A percentile compares a stretch with the other conserved stretches of the same genome.
Conservation (phyloP, 2,113 vertebrate species). For the Triplophysa tibetana region DNA sequence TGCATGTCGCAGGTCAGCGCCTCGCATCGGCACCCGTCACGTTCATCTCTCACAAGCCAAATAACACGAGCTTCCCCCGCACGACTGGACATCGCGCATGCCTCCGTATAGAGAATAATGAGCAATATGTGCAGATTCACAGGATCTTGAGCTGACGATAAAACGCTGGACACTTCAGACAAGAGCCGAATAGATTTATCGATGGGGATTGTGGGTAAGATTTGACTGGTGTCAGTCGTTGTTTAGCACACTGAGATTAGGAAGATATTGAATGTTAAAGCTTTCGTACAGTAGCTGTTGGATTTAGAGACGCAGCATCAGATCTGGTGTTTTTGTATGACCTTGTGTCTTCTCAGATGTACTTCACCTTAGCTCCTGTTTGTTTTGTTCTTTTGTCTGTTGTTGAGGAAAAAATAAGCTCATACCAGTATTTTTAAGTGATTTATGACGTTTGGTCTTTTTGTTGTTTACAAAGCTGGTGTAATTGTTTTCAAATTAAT, state of each 20-base stretch:
- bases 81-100: constrained; percentile 34
- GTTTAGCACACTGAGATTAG: not conserved
- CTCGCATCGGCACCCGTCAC: not conserved
- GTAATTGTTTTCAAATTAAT: constrained; percentile 56
- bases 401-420: constrained; percentile 15
- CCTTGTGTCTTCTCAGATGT: constrained; percentile 16
- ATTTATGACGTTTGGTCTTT: constrained; percentile 38
- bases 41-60: not conserved
- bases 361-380: not conserved
- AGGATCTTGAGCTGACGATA: not conserved
- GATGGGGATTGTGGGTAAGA: not conserved
- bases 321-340: constrained; percentile 15
- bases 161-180: not conserved
- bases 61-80: not conserved
- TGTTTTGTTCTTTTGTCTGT: constrained; percentile 36
- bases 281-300: constrained; percentile 21
- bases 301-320: constrained; percentile 28
- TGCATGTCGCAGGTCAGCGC: not conserved
- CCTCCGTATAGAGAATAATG: not conserved
- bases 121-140: constrained; percentile 34
- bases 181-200: not conserved
- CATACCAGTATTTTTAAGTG: constrained; percentile 50
- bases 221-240: not conserved
- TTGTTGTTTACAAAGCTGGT: constrained; percentile 40
- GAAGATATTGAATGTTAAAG: not conserved